Evolutionary conservation across 1,140 invertebrate species (phyloP).

Genomic region (Dinoponera quadriceps): DNA sequence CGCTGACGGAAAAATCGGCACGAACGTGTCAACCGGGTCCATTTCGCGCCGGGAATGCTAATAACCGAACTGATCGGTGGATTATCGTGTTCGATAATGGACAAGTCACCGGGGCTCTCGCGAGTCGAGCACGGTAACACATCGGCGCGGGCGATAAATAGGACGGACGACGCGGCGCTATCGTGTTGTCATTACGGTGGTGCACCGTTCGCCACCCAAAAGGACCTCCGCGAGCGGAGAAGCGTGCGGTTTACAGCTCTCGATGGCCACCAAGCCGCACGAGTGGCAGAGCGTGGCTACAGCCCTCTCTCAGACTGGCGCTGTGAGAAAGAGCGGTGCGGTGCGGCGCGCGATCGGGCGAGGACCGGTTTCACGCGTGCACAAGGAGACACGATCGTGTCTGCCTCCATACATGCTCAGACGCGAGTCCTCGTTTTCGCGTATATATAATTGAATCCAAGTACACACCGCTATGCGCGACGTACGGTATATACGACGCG

Average conservation of each 20-base stretch:
- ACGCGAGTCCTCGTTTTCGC: constrained; percentile 29
- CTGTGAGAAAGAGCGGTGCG: constrained; percentile 59
- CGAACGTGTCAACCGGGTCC: neutral
- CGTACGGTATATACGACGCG: no score
- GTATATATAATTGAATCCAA: constrained; percentile 44
- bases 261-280: constrained; percentile 48
- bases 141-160: constrained; percentile 51
- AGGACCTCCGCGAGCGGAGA: constrained; percentile 59
- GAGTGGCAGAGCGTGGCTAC: constrained; percentile 35
- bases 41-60: constrained; percentile 25
- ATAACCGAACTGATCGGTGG: constrained; percentile 14
- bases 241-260: constrained; percentile 63
- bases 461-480: neutral
- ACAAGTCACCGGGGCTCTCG: neutral
- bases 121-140: constrained; percentile 41
- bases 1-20: neutral
- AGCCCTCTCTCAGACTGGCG: constrained; percentile 51
- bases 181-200: constrained; percentile 36
- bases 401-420: neutral
- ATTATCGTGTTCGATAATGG: constrained; percentile 14
- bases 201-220: constrained; percentile 21
- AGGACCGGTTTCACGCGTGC: constrained; percentile 67
- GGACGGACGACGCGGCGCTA: constrained; percentile 2
- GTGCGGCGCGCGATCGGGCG: constrained; percentile 43
- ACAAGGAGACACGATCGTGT: constrained; percentile 34